A percentile compares a stretch with the other conserved stretches of the same genome.
phyloP scores from a whole-genome alignment of 23 tunicate genomes.

The Trididemnum nubilum region DNA sequence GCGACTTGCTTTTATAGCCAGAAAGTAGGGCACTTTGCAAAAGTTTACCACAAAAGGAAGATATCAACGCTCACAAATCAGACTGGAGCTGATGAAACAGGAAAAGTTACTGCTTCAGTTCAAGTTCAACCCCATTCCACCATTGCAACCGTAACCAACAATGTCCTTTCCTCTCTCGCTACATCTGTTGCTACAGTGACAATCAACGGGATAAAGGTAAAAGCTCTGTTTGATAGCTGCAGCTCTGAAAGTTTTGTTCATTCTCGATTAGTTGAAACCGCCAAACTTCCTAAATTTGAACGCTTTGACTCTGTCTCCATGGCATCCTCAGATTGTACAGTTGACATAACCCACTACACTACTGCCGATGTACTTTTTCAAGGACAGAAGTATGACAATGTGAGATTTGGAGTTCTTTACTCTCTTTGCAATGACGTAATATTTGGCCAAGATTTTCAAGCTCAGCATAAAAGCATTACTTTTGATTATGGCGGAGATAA shows the following conservation, averaged over 20 bases:
- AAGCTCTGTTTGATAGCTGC: not conserved
- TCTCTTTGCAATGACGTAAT: constrained; percentile 12
- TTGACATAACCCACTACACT: not conserved
- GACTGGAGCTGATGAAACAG: too few relatives aligned
- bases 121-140: not conserved
- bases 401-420: not conserved
- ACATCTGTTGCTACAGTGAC: not conserved
- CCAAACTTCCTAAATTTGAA: not conserved
- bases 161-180: not conserved
- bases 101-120: not conserved
- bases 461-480: constrained; percentile 7
- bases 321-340: constrained; percentile 9
- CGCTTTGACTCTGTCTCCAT: not conserved
- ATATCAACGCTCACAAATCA: not conserved
- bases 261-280: not conserved
- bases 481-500: constrained; percentile 7
- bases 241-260: constrained; percentile 15
- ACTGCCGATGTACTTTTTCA: not conserved
- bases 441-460: constrained; percentile 9
- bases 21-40: constrained; percentile 17
- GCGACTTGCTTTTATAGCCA: not conserved
- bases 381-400: not conserved
- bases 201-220: not conserved
- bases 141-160: not conserved
- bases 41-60: not conserved